Conservation (phyloP, 2,888 invertebrate species). For the Calameuta pallipes region DNA sequence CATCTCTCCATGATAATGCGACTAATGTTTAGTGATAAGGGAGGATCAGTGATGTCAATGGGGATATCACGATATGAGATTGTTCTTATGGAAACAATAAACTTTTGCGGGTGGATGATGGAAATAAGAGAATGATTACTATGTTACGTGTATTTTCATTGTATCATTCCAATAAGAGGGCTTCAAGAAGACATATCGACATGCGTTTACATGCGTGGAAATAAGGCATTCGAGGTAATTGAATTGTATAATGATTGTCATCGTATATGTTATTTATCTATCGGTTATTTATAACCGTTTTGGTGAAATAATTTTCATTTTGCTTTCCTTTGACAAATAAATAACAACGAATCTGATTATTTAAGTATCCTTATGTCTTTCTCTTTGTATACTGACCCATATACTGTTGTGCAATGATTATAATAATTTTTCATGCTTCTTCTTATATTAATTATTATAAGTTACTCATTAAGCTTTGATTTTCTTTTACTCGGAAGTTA, state of each 20-base stretch:
- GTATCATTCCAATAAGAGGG: neutral
- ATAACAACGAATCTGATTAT: neutral
- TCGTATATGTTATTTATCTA: neutral
- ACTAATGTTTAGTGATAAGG: neutral
- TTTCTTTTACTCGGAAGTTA: neutral
- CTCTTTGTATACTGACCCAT: neutral
- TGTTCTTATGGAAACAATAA: no score
- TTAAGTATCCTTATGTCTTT: neutral
- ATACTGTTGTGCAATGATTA: neutral
- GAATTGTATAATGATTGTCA: neutral
- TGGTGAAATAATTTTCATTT: neutral
- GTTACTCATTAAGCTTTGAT: neutral
- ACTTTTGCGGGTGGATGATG: no score
- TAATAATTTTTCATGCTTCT: neutral
- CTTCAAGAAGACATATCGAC: neutral
- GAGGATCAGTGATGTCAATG: neutral
- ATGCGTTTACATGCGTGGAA: neutral
- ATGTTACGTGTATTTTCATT: neutral
- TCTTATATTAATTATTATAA: neutral
- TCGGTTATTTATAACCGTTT: neutral
- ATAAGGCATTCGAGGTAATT: neutral
- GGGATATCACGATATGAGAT: neutral
- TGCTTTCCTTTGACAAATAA: neutral
- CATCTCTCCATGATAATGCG: neutral
- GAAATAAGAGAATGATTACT: no score